A percentile compares a stretch with the other conserved stretches of the same genome.
Conservation (phyloP, 2,797 vertebrate genomes). For the Adrianichthys oophorus region DNA sequence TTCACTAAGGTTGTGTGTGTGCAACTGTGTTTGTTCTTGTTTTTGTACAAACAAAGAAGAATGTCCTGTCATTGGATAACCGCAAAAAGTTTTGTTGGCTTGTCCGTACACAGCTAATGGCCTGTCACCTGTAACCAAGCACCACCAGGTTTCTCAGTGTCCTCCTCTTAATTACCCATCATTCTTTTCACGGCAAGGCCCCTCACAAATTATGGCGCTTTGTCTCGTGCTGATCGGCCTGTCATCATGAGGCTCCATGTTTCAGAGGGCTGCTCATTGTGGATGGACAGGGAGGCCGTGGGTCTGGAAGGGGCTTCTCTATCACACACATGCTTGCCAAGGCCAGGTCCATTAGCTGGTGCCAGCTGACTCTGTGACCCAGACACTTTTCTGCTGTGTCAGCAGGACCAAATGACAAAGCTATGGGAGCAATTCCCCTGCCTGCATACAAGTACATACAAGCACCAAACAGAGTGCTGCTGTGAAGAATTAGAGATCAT, state of each 20-base stretch:
- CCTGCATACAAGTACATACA: conserved; percentile 33
- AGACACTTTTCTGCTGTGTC: conserved; percentile 79
- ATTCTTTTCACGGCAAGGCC: conserved; percentile 74
- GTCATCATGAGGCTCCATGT: conserved; percentile 80
- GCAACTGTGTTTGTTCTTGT: too few relatives aligned
- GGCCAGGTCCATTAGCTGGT: conserved; percentile 79
- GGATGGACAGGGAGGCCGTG: conserved; percentile 46
- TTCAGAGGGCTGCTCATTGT: conserved; percentile 72
- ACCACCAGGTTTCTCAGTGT: conserved; percentile 69
- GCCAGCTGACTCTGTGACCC: conserved; percentile 85
- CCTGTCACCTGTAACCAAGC: conserved; percentile 75
- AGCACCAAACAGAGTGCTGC: conserved; percentile 32
- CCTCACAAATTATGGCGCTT: conserved; percentile 83
- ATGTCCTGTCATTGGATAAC: conserved; percentile 43
- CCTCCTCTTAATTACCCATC: conserved; percentile 84
- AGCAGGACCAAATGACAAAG: conserved; percentile 75
- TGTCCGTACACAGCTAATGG: conserved; percentile 69
- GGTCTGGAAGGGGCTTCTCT: conserved; percentile 22
- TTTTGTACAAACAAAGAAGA: conserved; percentile 13
- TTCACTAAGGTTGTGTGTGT: too few relatives aligned
- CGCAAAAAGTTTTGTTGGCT: conserved; percentile 57
- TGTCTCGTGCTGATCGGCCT: conserved; percentile 79
- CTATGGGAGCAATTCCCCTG: conserved; percentile 43
- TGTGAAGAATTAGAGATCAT: conserved; percentile 36
- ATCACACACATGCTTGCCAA: conserved; percentile 38